Conservation (phyloP, 30 jellyfish, hydroid and myxozoan genomes). For the Nemopilema nomurai region DNA sequence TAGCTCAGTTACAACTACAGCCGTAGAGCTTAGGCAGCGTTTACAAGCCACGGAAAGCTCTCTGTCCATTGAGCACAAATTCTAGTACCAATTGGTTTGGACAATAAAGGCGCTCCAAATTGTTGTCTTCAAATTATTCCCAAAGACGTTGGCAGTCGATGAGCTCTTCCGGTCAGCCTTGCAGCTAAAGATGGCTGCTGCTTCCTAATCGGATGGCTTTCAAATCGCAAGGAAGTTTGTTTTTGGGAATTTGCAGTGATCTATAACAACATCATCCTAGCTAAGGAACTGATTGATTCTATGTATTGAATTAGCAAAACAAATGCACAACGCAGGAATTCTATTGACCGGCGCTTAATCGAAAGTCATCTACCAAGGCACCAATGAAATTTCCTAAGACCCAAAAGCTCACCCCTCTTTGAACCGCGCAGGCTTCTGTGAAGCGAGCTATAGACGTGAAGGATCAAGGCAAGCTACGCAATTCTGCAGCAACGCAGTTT, state of each 20-base stretch:
- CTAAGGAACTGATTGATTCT: constrained; percentile 1
- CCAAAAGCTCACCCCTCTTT: too few relatives aligned
- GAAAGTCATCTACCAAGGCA: not conserved
- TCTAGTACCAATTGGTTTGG: not conserved
- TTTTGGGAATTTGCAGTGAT: not conserved
- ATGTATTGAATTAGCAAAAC: not conserved
- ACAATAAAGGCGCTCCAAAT: not conserved
- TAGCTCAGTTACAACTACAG: too few relatives aligned
- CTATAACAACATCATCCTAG: constrained; percentile 14
- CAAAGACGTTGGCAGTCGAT: not conserved
- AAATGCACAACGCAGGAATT: not conserved
- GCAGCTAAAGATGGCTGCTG: not conserved
- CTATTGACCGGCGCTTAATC: not conserved
- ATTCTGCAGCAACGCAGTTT: too few relatives aligned
- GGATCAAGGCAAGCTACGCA: too few relatives aligned
- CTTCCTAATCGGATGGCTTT: constrained; percentile 25
- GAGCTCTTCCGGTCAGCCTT: constrained; percentile 28
- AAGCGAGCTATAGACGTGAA: too few relatives aligned
- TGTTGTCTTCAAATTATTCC: not conserved
- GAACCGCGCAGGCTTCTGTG: too few relatives aligned
- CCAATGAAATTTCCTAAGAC: not conserved
- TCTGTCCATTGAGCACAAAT: too few relatives aligned
- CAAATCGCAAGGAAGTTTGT: constrained; percentile 54
- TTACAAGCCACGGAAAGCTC: too few relatives aligned
- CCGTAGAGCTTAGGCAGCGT: too few relatives aligned